Evolutionary conservation across 2,113 vertebrate genomes (phyloP).

Genomic region (Antechinus flavipes): DNA sequence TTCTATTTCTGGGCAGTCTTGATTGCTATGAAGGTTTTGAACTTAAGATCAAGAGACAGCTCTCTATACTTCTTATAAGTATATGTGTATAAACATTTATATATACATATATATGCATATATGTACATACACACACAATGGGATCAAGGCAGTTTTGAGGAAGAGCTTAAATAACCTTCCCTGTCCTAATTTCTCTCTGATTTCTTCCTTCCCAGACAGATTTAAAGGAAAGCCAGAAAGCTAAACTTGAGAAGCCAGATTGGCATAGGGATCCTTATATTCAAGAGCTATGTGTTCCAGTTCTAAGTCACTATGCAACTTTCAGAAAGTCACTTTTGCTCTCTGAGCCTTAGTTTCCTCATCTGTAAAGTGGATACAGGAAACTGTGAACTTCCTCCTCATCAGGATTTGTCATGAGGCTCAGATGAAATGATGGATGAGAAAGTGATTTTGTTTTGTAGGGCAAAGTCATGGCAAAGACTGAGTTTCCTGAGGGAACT

Average conservation of each 20-base stretch:
- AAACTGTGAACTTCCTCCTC: not conserved
- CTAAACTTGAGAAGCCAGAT: not conserved
- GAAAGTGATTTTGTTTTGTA: not conserved
- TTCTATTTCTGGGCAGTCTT: not conserved
- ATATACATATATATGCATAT: no score
- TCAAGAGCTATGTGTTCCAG: not conserved
- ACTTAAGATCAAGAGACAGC: no score
- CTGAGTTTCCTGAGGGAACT: not conserved
- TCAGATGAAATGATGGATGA: not conserved
- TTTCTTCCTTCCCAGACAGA: not conserved
- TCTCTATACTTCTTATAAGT: no score
- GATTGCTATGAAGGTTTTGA: not conserved
- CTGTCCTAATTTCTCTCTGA: not conserved
- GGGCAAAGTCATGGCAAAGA: not conserved
- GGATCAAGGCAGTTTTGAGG: not conserved
- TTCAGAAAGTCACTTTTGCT: not conserved
- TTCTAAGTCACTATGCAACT: not conserved
- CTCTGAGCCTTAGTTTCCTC: not conserved
- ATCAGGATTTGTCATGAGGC: not conserved
- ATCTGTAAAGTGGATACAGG: not conserved
- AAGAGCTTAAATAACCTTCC: not conserved
- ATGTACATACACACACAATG: not conserved
- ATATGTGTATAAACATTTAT: no score
- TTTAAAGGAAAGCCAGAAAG: not conserved
- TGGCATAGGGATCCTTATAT: not conserved